phyloP scores from a whole-genome alignment of 1,140 invertebrate genomes.

The Rhopalosiphum padi region DNA sequence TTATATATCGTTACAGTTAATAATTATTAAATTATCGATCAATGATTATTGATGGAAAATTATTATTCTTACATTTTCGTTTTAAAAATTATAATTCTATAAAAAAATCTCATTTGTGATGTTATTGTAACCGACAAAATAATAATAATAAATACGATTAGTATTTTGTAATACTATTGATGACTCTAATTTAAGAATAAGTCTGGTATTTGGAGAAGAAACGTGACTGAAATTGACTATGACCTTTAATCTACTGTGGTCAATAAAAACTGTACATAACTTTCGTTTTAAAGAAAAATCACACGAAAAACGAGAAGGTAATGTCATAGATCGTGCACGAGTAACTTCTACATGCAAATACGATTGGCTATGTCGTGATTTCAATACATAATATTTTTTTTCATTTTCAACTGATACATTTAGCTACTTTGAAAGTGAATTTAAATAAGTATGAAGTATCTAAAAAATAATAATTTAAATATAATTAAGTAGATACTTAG shows the following conservation, averaged over 20 bases:
- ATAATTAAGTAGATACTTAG: not conserved
- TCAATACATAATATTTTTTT: constrained; percentile 1
- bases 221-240: constrained; percentile 40
- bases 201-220: not conserved
- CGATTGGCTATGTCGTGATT: constrained; percentile 38
- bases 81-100: not conserved
- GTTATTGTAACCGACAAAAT: not conserved
- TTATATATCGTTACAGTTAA: not conserved
- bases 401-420: not conserved
- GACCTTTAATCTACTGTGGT: constrained; percentile 33
- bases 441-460: not conserved
- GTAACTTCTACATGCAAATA: not conserved
- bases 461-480: constrained; percentile 7
- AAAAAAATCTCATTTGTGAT: not conserved
- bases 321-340: constrained; percentile 42
- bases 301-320: constrained; percentile 38
- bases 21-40: not conserved
- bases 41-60: not conserved
- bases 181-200: not conserved
- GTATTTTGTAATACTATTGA: not conserved
- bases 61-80: not conserved
- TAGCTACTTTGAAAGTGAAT: constrained; percentile 15
- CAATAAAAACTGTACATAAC: constrained; percentile 31
- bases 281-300: constrained; percentile 45
- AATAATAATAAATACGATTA: not conserved